These are phyloP conservation scores for Lophotriccus pileatus DNA, from an alignment of 2,797 vertebrate species.

Conservation along the genomic window DNA sequence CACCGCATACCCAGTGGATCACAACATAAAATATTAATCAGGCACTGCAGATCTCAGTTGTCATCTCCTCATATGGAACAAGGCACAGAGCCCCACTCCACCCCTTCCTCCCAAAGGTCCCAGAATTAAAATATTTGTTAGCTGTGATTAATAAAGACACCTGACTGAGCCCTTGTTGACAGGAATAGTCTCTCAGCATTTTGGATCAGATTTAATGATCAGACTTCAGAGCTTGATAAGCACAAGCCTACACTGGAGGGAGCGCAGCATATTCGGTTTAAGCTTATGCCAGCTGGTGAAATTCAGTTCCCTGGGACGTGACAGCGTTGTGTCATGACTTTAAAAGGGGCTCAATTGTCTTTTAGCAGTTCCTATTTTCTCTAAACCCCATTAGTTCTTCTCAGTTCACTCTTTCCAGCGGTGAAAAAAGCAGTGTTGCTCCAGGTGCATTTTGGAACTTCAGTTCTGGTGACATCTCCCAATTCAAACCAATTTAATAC, in stretches of 20 bases:
- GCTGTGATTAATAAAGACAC: slow-evolving; percentile 29
- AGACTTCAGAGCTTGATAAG: not conserved
- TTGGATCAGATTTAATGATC: not conserved
- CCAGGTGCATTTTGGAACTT: not conserved
- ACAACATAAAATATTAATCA: slow-evolving; percentile 77
- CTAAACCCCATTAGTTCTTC: not conserved
- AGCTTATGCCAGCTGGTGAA: not conserved
- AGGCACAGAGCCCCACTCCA: not conserved
- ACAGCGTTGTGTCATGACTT: not conserved
- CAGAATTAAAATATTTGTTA: slow-evolving; percentile 35
- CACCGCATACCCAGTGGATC: slow-evolving; percentile 69
- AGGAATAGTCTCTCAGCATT: not conserved
- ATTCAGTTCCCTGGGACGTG: not conserved
- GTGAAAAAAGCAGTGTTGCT: not conserved
- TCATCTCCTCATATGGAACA: slow-evolving; percentile 28
- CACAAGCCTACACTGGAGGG: not conserved
- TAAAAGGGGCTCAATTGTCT: not conserved
- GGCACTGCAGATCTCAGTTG: slow-evolving; percentile 72
- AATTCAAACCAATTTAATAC: not conserved
- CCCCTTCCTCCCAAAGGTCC: not conserved
- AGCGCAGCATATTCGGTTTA: not conserved
- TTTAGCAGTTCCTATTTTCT: not conserved
- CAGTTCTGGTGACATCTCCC: not conserved
- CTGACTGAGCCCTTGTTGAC: not conserved
- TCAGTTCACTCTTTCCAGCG: not conserved